Evolutionary conservation across 2,888 invertebrate genomes (phyloP), one percentile per base, ranked within the genome.

Genomic region (Drosophila tripunctata): DNA sequence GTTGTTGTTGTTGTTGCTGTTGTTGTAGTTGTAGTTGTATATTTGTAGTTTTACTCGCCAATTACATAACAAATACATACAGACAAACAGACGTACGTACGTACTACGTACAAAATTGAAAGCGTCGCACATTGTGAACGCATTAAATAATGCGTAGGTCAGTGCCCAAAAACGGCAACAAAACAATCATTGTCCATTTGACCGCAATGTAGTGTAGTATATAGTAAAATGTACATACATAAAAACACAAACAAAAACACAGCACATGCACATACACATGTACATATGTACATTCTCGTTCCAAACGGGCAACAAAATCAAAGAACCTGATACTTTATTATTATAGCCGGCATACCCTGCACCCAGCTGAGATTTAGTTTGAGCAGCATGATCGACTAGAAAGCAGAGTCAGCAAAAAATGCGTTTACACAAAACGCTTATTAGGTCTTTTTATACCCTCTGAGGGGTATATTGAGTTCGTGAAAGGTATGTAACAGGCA

Each of bases 121-220:
- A 43, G 30, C 48, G 19, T 48, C 30, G 40, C 55, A 12, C 35
- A 12, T 35, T 24, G n/a, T n/a, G 35, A 36, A 51, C 22, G 31
- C 27, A 33, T 44, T 27, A 3, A 27, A 27, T 27, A 27, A 19
- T 55, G 50, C 58, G 60, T 75, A 75, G 72, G 75, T 75, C 72
- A 75, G 75, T 69, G 48, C 14, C 56, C 60, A 68, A 69, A 67
- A 64, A 22, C 35, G 41, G 36, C 27, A 30, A 21, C 22, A 33
- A 10, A 27, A 33, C 4, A 36, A 17, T 48, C 35, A 17, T 15
- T 30, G 12, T 38, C 4, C 10, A 63, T 12, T 22, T 62, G 33
- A 62, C 33, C 44, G 35, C 36, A 43, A 43, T 36, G 21, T 4
- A 30, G 31, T 36, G 21, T 4, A 30, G 31, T 8, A 35, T 10